Base-by-base conservation (phyloP, 2,888 invertebrate genomes). In the Arctia plantaginis region DNA sequence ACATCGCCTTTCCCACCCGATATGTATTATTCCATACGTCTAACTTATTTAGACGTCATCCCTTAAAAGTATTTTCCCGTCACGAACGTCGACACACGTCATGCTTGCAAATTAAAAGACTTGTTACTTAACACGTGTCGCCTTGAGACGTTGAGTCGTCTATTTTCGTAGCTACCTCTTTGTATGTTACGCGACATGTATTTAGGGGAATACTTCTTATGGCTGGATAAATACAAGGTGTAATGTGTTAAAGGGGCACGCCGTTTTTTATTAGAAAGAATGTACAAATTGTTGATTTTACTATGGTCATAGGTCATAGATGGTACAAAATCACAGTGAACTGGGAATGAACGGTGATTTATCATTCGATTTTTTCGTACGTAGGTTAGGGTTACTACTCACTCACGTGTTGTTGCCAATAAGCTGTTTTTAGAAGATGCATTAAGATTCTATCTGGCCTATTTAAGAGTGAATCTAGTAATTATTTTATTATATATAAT, bases 121-220 rank as follows among this genome's bases (percentile, higher is more conserved):
- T 66, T 74, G 59, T 74, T 69, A 74, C 73, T 66, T 51, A 73
- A 65, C 69, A 73, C 73, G 65, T 41, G 69, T 69, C 68, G 30
- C 30, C 69, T 67, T 20, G 51, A 65, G 41, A 69, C 44, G 62
- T 68, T 20, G 66, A 35, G 70, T 39, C 72, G 71, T 74, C 67
- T 80, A 72, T 74, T 74, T 76, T 68, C 30, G 41, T 41, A 15
- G n/a, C 30, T 64, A 55, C 33, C 41, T 51, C 68, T 69, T 62
- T 71, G 76, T 77, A 76, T 72, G 73, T 66, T 75, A 80, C 81
- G 76, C 78, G 83, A 77, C 59, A 65, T 47, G 41, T 69, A 44
- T 51, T 47, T 35, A 71, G 51, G 27, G 44, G 39, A n/a, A 27
- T 41, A 30, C 44, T 18, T 41, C 15, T 18, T 67, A 41, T 44